phyloP scores from a whole-genome alignment of 2,888 invertebrate genomes.

The Catonia carolina region DNA sequence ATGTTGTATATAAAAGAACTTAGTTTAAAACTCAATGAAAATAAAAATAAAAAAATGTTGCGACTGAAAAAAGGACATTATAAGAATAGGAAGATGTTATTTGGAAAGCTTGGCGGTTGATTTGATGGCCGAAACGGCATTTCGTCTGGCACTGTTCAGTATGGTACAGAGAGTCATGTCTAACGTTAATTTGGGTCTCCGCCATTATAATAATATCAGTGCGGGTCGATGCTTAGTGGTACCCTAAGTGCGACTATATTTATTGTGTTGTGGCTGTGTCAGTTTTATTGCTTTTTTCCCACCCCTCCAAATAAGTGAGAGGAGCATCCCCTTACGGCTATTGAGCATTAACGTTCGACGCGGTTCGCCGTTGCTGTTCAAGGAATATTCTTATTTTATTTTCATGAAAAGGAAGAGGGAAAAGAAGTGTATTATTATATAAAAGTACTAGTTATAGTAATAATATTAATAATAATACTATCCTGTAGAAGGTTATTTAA shows the following conservation, averaged over 20 bases:
- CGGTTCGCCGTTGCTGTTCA: neutral
- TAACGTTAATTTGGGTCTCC: constrained; percentile 24
- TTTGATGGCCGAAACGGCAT: too few species aligned
- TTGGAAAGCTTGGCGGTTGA: too few species aligned
- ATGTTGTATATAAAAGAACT: too few species aligned
- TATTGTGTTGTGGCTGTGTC: constrained; percentile 28
- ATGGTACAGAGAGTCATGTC: neutral
- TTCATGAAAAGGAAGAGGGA: constrained; percentile 21
- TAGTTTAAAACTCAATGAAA: too few species aligned
- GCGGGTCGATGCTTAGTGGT: neutral
- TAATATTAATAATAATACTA: neutral
- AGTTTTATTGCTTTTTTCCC: constrained; percentile 31
- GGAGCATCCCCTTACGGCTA: constrained; percentile 12
- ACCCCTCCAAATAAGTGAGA: constrained; percentile 12
- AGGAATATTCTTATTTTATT: constrained; percentile 26
- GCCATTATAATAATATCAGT: constrained; percentile 9
- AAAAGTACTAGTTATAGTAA: neutral
- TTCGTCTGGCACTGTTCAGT: neutral
- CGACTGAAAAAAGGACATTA: too few species aligned
- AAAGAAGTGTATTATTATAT: neutral
- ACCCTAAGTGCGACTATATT: constrained; percentile 25
- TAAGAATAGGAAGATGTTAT: too few species aligned
- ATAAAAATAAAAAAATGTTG: too few species aligned
- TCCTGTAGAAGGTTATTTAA: neutral
- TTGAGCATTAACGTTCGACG: constrained; percentile 24